Base-by-base conservation (phyloP, 2,113 vertebrate genomes). In the Aspiorhynchus laticeps region DNA sequence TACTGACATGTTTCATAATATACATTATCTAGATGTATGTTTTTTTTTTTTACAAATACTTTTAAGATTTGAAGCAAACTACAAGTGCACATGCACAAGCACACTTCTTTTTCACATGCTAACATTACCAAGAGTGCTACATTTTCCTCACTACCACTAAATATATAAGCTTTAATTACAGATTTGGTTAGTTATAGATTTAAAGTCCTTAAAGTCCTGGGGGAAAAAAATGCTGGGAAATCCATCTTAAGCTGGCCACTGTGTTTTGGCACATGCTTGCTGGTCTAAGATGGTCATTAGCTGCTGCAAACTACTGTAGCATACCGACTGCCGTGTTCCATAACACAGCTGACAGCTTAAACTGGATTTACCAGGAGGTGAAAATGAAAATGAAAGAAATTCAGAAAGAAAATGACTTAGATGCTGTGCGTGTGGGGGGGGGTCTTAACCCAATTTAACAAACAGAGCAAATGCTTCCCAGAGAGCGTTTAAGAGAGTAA, bases 401-500 rank as follows among this genome's bases (percentile, higher is more conserved):
- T 26, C 26, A 59, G 31, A 59, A 36, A 59, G 77, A n/a, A 53
- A 24, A 80, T 51, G 15, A 11, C 5, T 48, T 15, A 80, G 17
- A 48, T 36, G 31, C 36, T 79, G 14, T 79, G 19, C 33, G 46
- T 33, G 48, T 67, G 41, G 7, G 79, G 48, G 48, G 41, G 7
- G 79, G 5, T 80, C 78, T 51, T 46, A 51, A 69, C 80, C 61
- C 17, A 15, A 24, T n/a, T n/a, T 53, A 38, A 10, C 28, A 46
- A 71, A 73, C 11, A 71, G 19, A 73, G 19, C 28, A 71, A 83
- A 33, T 24, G 41, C 71, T 46, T 83, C 31, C 46, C n/a, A 41
- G 14, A 80, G 33, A 67, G 19, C 78, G 9, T 74, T 80, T 63
- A 63, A n/a, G 48, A 81, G 77, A 43, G 43, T n/a, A 15, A 33